Conservation (phyloP, 2,888 invertebrate species). For the Anoncus sp. region DNA sequence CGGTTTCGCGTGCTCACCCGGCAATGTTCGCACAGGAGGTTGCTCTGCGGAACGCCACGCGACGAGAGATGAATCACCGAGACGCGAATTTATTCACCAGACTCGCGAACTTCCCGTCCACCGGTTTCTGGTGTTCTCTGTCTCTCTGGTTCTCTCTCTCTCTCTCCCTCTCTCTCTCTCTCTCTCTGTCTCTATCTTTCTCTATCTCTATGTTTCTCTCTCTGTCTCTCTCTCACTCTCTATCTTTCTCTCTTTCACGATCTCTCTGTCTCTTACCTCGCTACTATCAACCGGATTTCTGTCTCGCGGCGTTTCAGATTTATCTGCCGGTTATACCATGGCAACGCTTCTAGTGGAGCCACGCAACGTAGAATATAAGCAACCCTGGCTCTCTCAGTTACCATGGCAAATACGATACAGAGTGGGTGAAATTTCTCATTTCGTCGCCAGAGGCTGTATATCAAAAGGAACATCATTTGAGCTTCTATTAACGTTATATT, state of each 20-base stretch:
- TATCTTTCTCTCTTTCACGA: too few species aligned
- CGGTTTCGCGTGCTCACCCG: conserved; percentile 27
- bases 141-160: conserved; percentile 12
- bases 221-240: conserved; percentile 41
- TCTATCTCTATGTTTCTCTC: neutral
- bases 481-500: too few species aligned
- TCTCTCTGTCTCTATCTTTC: conserved; percentile 17
- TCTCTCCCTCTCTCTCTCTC: conserved; percentile 30
- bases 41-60: conserved; percentile 54
- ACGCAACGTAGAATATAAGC: conserved; percentile 5
- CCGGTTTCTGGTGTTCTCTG: conserved; percentile 22
- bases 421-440: conserved; percentile 30
- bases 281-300: conserved; percentile 56
- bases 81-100: conserved; percentile 64
- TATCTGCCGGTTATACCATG: conserved; percentile 50
- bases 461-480: neutral
- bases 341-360: conserved; percentile 8
- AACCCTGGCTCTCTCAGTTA: conserved; percentile 18
- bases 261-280: conserved; percentile 40
- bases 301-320: conserved; percentile 53
- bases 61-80: conserved; percentile 59
- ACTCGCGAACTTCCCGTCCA: conserved; percentile 57
- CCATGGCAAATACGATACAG: conserved; percentile 16
- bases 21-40: conserved; percentile 29
- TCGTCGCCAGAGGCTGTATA: conserved; percentile 3